Evolutionary conservation across 2,797 vertebrate genomes (phyloP).

Genomic region (Enteromius viviparus): DNA sequence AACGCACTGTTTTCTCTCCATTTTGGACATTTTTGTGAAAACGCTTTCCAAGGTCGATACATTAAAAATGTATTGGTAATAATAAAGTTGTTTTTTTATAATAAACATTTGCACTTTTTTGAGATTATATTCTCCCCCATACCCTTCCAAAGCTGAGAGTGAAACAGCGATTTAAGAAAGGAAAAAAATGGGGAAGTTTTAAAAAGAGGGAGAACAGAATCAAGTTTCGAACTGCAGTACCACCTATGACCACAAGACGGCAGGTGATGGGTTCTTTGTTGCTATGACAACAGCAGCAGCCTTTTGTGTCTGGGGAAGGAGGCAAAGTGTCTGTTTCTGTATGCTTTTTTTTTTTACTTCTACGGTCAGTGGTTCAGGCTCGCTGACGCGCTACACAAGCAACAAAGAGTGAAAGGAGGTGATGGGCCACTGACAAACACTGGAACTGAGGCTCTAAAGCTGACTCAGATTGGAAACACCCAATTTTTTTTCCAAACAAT

Average conservation of each 20-base stretch:
- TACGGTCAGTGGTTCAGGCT: background rate
- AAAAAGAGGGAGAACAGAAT: background rate
- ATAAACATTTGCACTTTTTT: slow-evolving; percentile 2
- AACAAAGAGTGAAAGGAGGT: slow-evolving; percentile 21
- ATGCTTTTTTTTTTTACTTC: background rate
- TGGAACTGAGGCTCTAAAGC: slow-evolving; percentile 7
- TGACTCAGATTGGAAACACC: background rate
- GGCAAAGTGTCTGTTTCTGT: background rate
- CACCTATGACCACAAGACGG: slow-evolving; percentile 70
- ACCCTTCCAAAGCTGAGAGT: slow-evolving; percentile 59
- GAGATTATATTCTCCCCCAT: background rate
- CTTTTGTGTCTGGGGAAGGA: background rate
- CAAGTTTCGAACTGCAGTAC: slow-evolving; percentile 49
- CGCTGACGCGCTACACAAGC: slow-evolving; percentile 16
- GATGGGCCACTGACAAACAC: background rate
- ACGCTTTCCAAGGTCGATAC: no score
- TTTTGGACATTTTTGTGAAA: no score
- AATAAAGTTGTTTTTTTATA: no score
- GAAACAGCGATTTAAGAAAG: slow-evolving; percentile 31
- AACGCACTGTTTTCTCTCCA: no score
- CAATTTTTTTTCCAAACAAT: slow-evolving; percentile 49
- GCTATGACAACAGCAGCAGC: slow-evolving; percentile 66
- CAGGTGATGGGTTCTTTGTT: slow-evolving; percentile 59
- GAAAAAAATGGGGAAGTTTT: slow-evolving; percentile 37
- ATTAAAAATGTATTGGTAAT: no score